phyloP scores from a whole-genome alignment of 2,113 vertebrate species.

The Petroica traversi region DNA sequence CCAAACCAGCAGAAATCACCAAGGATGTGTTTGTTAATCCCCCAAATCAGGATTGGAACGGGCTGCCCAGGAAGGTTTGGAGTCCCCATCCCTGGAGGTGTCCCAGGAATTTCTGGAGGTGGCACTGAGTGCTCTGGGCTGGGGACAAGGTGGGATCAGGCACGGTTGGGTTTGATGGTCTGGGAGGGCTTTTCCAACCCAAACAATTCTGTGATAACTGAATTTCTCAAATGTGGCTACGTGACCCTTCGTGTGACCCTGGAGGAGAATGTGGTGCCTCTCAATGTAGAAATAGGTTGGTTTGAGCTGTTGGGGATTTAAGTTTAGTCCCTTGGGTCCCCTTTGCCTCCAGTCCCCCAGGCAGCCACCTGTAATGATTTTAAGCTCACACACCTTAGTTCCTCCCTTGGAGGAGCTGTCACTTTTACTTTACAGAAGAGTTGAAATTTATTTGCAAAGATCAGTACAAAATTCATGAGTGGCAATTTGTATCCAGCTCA shows the following conservation, averaged over 20 bases:
- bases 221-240: neutral
- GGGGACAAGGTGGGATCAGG: neutral
- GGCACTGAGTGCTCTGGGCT: neutral
- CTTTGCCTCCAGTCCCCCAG: neutral
- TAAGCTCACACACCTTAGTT: neutral
- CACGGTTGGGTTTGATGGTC: accelerated
- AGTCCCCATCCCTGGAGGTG: neutral
- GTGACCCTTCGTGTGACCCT: accelerated
- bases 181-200: neutral
- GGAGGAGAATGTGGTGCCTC: neutral
- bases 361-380: neutral
- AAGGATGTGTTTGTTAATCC: too few species aligned
- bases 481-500: neutral
- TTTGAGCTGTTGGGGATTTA: neutral
- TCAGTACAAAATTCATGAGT: accelerated
- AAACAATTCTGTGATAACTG: neutral
- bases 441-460: neutral
- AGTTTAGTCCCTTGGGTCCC: neutral
- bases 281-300: neutral
- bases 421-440: neutral
- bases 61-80: neutral
- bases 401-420: neutral
- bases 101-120: accelerated
- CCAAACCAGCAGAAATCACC: too few species aligned
- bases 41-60: accelerated